A percentile compares a stretch with the other conserved stretches of the same genome.
These are phyloP conservation scores for Cercopithecus mona DNA, from an alignment of 2,113 vertebrate species.

Conservation along the genomic window DNA sequence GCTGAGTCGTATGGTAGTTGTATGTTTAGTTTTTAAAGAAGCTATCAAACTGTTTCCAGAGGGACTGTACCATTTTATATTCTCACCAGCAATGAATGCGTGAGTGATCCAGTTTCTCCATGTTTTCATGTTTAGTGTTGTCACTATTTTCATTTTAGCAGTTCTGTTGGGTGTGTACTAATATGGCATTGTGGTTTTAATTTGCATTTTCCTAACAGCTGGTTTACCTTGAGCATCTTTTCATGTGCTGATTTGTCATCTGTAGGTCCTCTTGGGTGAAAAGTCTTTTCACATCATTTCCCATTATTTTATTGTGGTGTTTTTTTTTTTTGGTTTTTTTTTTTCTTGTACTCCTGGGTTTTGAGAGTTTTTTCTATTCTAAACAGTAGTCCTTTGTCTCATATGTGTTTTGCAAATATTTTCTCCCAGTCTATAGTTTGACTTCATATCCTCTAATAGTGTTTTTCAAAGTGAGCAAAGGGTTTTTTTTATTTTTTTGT, in stretches of 20 bases:
- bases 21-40: background rate
- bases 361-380: background rate
- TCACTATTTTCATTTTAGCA: background rate
- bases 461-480: background rate
- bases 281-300: background rate
- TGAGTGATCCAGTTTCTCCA: background rate
- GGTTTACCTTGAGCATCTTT: background rate
- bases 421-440: background rate
- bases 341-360: background rate
- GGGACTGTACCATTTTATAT: background rate
- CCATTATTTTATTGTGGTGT: background rate
- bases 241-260: background rate
- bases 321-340: too few species aligned
- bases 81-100: fast-evolving
- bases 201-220: background rate
- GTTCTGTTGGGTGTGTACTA: background rate
- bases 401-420: background rate
- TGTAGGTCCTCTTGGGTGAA: background rate
- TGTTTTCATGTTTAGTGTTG: background rate
- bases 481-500: background rate
- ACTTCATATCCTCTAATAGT: background rate
- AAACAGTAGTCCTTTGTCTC: background rate
- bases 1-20: background rate
- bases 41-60: background rate
- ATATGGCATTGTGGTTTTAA: background rate